Conservation (phyloP, 1,140 invertebrate species). For the Pseudachorutes palmiensis region DNA sequence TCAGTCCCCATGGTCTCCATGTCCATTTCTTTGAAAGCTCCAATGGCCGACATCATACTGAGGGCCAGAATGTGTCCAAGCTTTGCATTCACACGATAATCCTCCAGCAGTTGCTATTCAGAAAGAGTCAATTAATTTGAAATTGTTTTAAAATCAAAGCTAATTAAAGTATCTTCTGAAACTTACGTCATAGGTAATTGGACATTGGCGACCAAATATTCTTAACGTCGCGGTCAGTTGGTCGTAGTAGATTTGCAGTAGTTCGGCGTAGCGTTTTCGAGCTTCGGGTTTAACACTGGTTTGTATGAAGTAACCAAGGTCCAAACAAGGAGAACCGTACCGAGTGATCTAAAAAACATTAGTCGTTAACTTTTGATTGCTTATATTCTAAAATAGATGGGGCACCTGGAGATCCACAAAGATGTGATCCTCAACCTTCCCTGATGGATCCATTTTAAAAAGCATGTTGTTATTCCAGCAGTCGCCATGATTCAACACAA, state of each 20-base stretch:
- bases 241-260: not conserved
- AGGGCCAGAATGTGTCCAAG: not conserved
- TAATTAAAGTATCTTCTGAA: not conserved
- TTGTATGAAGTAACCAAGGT: not conserved
- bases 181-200: not conserved
- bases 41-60: not conserved
- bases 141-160: not conserved
- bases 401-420: not conserved
- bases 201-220: not conserved
- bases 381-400: not conserved
- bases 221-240: not conserved
- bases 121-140: not conserved
- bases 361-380: not conserved
- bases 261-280: not conserved
- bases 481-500: constrained; percentile 42
- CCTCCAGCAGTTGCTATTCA: not conserved
- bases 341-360: not conserved
- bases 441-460: constrained; percentile 25
- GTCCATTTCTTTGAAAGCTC: not conserved
- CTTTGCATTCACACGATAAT: not conserved
- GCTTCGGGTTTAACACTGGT: not conserved
- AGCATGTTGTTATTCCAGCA: constrained; percentile 42
- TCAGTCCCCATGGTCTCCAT: not conserved
- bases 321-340: not conserved
- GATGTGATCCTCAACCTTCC: not conserved